Percentiles rank a stretch among this genome's conserved stretches.
These are phyloP conservation scores for Microcaecilia unicolor DNA, from an alignment of 2,797 vertebrate genomes.

Conservation along the genomic window DNA sequence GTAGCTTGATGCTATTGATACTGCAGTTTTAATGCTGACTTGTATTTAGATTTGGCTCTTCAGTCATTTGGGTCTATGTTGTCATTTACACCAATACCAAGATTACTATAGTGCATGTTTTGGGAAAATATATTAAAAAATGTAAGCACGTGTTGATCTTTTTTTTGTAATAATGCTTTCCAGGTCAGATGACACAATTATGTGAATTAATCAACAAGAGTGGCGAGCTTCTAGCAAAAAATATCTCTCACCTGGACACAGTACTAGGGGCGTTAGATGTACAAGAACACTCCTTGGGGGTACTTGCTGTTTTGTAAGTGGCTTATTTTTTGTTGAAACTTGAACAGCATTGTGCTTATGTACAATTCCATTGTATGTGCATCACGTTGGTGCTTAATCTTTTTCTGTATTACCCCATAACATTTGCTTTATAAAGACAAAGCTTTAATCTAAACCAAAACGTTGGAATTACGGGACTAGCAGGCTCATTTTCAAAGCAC, in stretches of 20 bases:
- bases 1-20: too few species aligned
- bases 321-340: background rate
- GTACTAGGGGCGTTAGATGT: conserved; percentile 95
- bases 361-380: background rate
- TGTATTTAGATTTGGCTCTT: too few species aligned
- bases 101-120: too few species aligned
- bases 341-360: too few species aligned
- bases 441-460: too few species aligned
- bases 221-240: conserved; percentile 95
- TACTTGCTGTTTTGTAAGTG: conserved; percentile 95
- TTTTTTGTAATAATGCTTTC: conserved; percentile 1
- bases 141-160: too few species aligned
- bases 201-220: conserved; percentile 99
- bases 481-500: too few species aligned
- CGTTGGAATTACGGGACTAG: too few species aligned
- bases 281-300: conserved; percentile 93
- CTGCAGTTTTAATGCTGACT: too few species aligned
- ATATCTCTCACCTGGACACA: conserved; percentile 94
- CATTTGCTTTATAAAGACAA: background rate
- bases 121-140: too few species aligned
- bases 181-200: conserved; percentile 98
- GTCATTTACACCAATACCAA: too few species aligned
- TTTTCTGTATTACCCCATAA: background rate
- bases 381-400: background rate
- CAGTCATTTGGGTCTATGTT: too few species aligned